Evolutionary conservation across 2,888 invertebrate genomes (phyloP).

Genomic region (Oxycera nigricornis): DNA sequence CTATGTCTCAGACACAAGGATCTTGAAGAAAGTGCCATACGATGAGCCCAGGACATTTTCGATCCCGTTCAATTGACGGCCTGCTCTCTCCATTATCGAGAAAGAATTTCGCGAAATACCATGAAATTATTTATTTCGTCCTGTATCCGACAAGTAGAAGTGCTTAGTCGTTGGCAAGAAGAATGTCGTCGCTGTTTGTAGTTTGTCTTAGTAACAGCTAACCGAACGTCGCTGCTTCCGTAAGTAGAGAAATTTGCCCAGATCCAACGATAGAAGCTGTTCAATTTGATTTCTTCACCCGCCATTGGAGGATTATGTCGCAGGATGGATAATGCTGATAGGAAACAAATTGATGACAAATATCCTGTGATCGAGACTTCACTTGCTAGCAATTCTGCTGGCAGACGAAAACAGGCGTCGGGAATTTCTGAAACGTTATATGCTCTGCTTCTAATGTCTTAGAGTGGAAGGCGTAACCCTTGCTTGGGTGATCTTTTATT

Average conservation of each 20-base stretch:
- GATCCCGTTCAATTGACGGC: constrained; percentile 20
- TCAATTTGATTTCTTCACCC: constrained; percentile 11
- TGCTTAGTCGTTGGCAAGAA: background rate
- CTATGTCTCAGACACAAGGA: background rate
- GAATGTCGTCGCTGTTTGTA: background rate
- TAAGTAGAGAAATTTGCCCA: background rate
- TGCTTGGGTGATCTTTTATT: no score
- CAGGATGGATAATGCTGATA: constrained; percentile 34
- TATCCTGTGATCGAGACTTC: constrained; percentile 38
- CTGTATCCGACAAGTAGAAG: background rate
- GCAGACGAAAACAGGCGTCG: background rate
- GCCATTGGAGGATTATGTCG: constrained; percentile 23
- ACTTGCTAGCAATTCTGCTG: background rate
- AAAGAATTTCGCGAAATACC: constrained; percentile 7
- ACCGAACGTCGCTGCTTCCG: background rate
- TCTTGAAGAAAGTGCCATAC: background rate
- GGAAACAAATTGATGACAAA: constrained; percentile 46
- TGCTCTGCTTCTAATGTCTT: no score
- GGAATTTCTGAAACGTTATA: background rate
- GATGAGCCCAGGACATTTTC: background rate
- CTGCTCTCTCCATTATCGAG: constrained; percentile 23
- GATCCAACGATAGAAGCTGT: background rate
- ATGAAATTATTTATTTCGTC: constrained; percentile 22
- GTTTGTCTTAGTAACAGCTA: background rate
- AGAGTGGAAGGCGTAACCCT: no score